These are phyloP conservation scores for Brachycybe producta DNA, from an alignment of 2,888 invertebrate species.

Conservation along the genomic window DNA sequence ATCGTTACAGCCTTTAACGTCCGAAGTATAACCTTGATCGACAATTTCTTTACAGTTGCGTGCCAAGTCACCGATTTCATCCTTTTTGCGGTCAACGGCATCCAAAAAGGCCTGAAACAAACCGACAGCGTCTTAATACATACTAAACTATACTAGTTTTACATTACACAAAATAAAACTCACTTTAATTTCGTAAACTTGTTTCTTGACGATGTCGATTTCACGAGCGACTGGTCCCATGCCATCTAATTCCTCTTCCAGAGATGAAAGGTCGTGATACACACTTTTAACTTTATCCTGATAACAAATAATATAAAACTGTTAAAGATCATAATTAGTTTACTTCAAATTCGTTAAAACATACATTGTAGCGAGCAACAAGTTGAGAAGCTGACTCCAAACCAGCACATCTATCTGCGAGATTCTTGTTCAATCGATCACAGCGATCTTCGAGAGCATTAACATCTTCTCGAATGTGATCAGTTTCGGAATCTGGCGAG, in stretches of 20 bases:
- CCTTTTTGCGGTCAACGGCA: conserved; percentile 32
- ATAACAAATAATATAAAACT: conserved; percentile 16
- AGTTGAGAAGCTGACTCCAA: conserved; percentile 76
- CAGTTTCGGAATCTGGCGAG: conserved; percentile 55
- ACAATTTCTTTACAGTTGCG: conserved; percentile 61
- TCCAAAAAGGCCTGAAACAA: conserved; percentile 30
- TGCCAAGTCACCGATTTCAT: conserved; percentile 48
- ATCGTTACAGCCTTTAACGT: conserved; percentile 58
- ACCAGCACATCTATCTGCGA: conserved; percentile 63
- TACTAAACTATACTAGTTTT: too few relatives aligned
- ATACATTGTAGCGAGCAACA: conserved; percentile 66
- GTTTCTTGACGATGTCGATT: conserved; percentile 64
- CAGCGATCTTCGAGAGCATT: conserved; percentile 61
- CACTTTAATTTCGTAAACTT: conserved; percentile 60
- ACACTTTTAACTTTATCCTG: conserved; percentile 67
- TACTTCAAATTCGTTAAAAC: too few relatives aligned
- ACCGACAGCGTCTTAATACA: conserved; percentile 26
- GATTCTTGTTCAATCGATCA: conserved; percentile 57
- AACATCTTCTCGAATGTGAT: conserved; percentile 63
- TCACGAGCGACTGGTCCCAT: conserved; percentile 81
- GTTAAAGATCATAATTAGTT: background rate
- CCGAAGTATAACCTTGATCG: conserved; percentile 71
- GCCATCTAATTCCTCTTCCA: conserved; percentile 70
- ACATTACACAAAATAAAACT: background rate
- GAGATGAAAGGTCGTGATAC: conserved; percentile 56